Percentiles rank a stretch among this genome's conserved stretches.
phyloP scores from a whole-genome alignment of 2,797 vertebrate genomes.

The Helostoma temminkii region DNA sequence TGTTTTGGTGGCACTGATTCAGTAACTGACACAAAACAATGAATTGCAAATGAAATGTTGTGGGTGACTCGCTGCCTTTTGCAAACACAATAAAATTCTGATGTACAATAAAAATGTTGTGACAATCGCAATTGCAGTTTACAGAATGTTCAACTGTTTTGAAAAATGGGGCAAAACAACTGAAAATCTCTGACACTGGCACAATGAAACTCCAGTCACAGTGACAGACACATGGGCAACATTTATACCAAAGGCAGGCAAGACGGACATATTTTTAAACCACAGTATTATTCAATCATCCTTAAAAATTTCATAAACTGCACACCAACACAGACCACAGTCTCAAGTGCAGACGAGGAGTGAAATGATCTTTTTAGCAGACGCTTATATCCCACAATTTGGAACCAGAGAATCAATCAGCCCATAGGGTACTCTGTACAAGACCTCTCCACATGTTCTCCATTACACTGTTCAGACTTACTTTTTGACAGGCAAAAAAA shows the following conservation, averaged over 20 bases:
- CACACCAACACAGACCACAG: neutral
- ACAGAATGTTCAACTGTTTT: too few species aligned
- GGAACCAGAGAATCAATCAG: slow-evolving; percentile 43
- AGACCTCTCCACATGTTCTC: slow-evolving; percentile 3
- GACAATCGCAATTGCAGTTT: too few species aligned
- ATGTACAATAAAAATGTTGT: too few species aligned
- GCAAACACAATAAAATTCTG: too few species aligned
- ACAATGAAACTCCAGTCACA: neutral
- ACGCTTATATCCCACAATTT: slow-evolving; percentile 50
- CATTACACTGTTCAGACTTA: too few species aligned
- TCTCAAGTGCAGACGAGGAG: slow-evolving; percentile 6
- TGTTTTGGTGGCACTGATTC: too few species aligned
- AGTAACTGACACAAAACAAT: too few species aligned
- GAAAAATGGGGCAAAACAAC: too few species aligned
- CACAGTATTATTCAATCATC: slow-evolving; percentile 51
- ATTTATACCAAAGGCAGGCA: slow-evolving; percentile 21
- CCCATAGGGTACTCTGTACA: slow-evolving; percentile 13
- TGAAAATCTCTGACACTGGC: neutral
- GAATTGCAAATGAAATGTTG: too few species aligned
- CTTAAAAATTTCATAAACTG: slow-evolving; percentile 23
- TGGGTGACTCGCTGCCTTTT: too few species aligned
- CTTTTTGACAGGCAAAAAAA: too few species aligned
- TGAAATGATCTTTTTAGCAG: slow-evolving; percentile 62
- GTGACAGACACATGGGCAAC: slow-evolving; percentile 15
- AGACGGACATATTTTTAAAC: slow-evolving; percentile 40